Evolutionary conservation across 1,140 invertebrate genomes (phyloP).

Genomic region (Bombus huntii): DNA sequence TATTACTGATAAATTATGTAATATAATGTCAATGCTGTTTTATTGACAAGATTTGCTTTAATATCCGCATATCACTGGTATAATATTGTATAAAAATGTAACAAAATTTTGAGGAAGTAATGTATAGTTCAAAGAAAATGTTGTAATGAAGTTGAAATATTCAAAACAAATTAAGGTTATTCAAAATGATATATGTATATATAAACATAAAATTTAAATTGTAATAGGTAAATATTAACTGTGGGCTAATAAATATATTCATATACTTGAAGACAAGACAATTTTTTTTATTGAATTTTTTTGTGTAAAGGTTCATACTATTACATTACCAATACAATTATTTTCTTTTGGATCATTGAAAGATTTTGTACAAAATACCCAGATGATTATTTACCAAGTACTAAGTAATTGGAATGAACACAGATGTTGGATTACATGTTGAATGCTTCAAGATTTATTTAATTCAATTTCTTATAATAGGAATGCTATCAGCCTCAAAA

Average conservation of each 20-base stretch:
- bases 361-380: conserved; percentile 70
- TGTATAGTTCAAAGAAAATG: background rate
- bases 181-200: conserved; percentile 3
- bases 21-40: background rate
- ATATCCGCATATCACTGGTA: background rate
- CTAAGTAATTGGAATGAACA: conserved; percentile 74
- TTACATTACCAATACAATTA: conserved; percentile 55
- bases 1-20: background rate
- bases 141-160: background rate
- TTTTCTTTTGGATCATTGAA: conserved; percentile 52
- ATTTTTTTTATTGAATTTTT: conserved; percentile 62
- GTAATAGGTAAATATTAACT: background rate
- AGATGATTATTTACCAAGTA: conserved; percentile 66
- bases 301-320: conserved; percentile 46
- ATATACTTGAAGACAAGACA: conserved; percentile 40
- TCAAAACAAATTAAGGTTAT: conserved; percentile 16
- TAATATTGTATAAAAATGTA: conserved; percentile 33
- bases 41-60: background rate
- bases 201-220: background rate
- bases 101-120: conserved; percentile 10
- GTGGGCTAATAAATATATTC: conserved; percentile 34
- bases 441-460: conserved; percentile 68
- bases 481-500: conserved; percentile 44
- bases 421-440: conserved; percentile 64
- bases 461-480: conserved; percentile 73